Percentiles rank a stretch among this genome's conserved stretches.
Conservation (phyloP, 2,888 invertebrate species). For the Sussaba pulchella region DNA sequence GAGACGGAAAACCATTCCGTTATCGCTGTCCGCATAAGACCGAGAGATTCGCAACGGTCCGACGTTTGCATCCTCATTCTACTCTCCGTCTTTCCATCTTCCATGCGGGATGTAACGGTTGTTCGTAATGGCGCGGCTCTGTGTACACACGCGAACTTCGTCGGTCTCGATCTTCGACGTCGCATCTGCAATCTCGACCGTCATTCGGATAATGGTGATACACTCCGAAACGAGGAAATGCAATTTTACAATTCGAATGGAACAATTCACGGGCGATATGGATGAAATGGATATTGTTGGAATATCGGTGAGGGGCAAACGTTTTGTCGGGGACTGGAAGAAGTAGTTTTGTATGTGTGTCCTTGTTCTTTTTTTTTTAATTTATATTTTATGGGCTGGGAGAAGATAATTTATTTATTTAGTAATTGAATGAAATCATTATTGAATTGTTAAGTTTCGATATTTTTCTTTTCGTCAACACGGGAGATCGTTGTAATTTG, state of each 20-base stretch:
- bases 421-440: no score
- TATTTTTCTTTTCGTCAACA: no score
- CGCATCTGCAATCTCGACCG: not conserved
- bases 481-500: no score
- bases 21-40: slow-evolving; percentile 49
- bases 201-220: not conserved
- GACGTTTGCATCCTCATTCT: slow-evolving; percentile 49
- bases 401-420: no score
- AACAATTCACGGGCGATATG: not conserved
- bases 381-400: no score
- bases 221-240: not conserved
- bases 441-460: no score
- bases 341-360: no score
- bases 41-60: slow-evolving; percentile 15
- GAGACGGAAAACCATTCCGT: slow-evolving; percentile 60
- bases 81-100: slow-evolving; percentile 41
- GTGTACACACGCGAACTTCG: slow-evolving; percentile 26
- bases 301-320: not conserved
- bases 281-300: not conserved
- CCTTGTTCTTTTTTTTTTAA: no score
- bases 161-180: not conserved
- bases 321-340: no score
- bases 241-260: not conserved
- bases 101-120: slow-evolving; percentile 57
- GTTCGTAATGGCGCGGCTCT: slow-evolving; percentile 48